Conservation (phyloP, 2,113 vertebrate genomes). For the Platysternon megacephalum region DNA sequence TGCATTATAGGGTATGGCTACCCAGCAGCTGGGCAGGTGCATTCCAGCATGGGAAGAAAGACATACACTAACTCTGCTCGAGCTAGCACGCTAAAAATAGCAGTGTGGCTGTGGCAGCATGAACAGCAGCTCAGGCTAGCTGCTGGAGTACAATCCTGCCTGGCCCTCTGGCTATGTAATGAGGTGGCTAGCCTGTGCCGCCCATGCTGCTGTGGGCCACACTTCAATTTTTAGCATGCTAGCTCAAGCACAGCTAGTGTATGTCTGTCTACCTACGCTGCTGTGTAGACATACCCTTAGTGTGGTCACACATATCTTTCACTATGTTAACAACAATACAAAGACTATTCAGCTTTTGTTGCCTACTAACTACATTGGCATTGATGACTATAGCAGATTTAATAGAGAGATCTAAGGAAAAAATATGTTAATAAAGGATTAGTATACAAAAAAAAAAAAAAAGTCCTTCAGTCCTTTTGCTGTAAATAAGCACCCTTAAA, state of each 20-base stretch:
- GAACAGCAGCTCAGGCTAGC: neutral
- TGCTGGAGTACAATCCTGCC: neutral
- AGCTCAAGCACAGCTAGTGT: neutral
- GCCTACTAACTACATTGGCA: neutral
- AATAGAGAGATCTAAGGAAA: neutral
- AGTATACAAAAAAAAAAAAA: neutral
- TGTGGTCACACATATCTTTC: neutral
- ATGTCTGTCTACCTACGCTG: neutral
- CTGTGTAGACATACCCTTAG: neutral
- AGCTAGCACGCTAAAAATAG: neutral
- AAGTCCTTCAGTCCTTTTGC: neutral
- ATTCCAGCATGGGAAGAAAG: neutral
- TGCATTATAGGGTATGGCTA: rapidly evolving
- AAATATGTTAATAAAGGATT: neutral
- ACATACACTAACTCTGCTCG: neutral
- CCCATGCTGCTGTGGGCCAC: neutral
- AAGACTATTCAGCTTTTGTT: neutral
- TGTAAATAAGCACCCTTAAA: neutral
- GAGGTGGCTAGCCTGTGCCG: neutral
- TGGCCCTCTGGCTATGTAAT: neutral
- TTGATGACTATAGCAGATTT: neutral
- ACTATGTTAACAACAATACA: neutral
- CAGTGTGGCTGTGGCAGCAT: neutral
- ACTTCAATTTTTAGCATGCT: neutral
- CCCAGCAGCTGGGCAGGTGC: neutral